Base-by-base conservation (phyloP, 2,888 invertebrate species). In the Tenthredo livida region DNA sequence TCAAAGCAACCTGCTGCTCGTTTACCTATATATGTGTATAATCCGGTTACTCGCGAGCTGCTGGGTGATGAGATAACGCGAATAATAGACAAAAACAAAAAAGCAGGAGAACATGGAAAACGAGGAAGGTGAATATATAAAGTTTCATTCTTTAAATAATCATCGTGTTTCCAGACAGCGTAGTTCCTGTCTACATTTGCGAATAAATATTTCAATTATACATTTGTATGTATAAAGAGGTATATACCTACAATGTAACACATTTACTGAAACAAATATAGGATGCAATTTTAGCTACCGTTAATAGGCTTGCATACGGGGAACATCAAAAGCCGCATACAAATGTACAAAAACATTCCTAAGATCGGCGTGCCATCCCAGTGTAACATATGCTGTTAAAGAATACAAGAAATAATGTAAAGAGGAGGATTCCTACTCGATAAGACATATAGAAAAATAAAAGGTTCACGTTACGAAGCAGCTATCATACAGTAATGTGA, bases 121-220 rank as follows among this genome's bases (percentile, higher is more conserved):
- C 50, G 33, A 33, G 37, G 33, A 58, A 78, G 58, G 21, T 54
- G 33, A 58, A 21, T 10, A 21, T 10, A 78, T 25, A 29, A 33
- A 78, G 37, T 78, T 78, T 37, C 58, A 58, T 78, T 54, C 54
- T 58, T 78, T 37, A 78, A 78, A 25, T 25, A 61, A 61, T 58
- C 58, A 78, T 40, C 58, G 58, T 21, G 77, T 25, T 50, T 25
- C n/a, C 72, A 77, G 77, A 54, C 54, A 54, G 21, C 78, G 78
- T 78, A 78, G 78, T 78, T 78, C 78, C 78, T 78, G 78, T n/a
- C 12, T 47, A 58, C 37, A 9, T 78, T 58, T 6, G 37, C 54
- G 33, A 78, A 78, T 33, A 33, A 21, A 78, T 33, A 61, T 21
- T 58, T 78, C 78, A 78, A 78, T 78, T 78, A 78, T 10, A 58